A percentile compares a stretch with the other conserved stretches of the same genome.
Evolutionary conservation across 2,888 invertebrate genomes (phyloP).

Genomic region (Calameuta idolon): DNA sequence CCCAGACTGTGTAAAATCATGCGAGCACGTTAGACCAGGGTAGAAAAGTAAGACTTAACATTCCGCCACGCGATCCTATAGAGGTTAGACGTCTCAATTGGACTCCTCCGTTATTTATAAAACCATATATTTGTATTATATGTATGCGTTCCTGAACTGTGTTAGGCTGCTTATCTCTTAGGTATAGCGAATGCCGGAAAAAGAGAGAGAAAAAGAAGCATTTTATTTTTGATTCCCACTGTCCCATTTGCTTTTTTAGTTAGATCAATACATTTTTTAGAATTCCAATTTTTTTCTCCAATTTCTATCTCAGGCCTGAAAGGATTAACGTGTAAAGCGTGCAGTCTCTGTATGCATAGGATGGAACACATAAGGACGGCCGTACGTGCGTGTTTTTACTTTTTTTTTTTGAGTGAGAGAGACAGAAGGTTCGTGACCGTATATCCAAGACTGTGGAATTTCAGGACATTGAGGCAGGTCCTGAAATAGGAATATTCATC

Average conservation of each 20-base stretch:
- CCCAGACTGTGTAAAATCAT: neutral
- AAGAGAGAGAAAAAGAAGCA: neutral
- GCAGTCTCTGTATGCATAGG: neutral
- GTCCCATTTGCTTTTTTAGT: neutral
- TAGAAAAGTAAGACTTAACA: conserved; percentile 24
- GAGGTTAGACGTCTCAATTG: conserved; percentile 41
- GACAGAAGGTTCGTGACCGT: neutral
- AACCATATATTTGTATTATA: neutral
- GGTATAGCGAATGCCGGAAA: neutral
- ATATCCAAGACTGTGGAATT: neutral
- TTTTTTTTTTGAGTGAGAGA: neutral
- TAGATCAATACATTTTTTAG: neutral
- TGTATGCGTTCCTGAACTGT: neutral
- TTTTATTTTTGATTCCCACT: neutral
- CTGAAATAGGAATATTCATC: neutral
- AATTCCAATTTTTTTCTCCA: neutral
- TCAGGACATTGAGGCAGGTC: neutral
- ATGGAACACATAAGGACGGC: neutral
- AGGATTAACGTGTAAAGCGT: neutral
- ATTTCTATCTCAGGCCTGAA: neutral
- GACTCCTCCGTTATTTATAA: conserved; percentile 14
- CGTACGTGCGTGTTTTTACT: neutral
- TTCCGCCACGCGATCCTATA: conserved; percentile 43
- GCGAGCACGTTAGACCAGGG: neutral
- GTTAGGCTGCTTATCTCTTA: neutral